Conservation (phyloP, 2,797 vertebrate species). For the Dendrocincla fuliginosa region DNA sequence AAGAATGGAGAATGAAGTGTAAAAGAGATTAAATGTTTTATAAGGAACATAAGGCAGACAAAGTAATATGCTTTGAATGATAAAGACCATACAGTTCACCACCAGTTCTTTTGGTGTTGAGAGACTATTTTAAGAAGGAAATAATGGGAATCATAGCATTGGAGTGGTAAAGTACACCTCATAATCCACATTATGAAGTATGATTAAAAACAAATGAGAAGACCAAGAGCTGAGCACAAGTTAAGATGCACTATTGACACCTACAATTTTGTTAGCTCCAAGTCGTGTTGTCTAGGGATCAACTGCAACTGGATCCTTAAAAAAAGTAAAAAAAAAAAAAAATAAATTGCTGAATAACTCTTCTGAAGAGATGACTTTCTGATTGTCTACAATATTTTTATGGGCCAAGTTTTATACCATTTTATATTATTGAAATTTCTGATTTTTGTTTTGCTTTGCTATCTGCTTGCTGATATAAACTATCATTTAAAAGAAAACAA, state of each 20-base stretch:
- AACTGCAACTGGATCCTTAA: not conserved
- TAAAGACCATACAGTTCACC: not conserved
- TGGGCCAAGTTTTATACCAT: not conserved
- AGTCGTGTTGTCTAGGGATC: not conserved
- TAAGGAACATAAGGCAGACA: not conserved
- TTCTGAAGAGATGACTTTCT: not conserved
- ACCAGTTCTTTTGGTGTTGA: not conserved
- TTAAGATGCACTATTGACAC: not conserved
- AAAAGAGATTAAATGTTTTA: not conserved
- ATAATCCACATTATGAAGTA: not conserved
- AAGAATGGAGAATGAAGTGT: not conserved
- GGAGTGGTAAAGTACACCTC: not conserved
- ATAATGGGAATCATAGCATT: not conserved
- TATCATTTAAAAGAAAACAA: not conserved
- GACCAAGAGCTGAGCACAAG: accelerated
- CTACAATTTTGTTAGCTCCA: not conserved
- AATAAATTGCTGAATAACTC: not conserved
- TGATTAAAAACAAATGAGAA: not conserved
- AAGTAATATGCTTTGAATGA: not conserved
- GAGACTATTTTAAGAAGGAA: not conserved
- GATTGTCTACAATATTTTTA: not conserved
- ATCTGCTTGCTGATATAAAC: not conserved
- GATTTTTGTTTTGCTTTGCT: not conserved
- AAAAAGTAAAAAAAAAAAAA: not conserved
- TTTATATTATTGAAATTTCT: not conserved